These are phyloP conservation scores for Psettodes erumei DNA, from an alignment of 2,113 vertebrate genomes.

Conservation along the genomic window DNA sequence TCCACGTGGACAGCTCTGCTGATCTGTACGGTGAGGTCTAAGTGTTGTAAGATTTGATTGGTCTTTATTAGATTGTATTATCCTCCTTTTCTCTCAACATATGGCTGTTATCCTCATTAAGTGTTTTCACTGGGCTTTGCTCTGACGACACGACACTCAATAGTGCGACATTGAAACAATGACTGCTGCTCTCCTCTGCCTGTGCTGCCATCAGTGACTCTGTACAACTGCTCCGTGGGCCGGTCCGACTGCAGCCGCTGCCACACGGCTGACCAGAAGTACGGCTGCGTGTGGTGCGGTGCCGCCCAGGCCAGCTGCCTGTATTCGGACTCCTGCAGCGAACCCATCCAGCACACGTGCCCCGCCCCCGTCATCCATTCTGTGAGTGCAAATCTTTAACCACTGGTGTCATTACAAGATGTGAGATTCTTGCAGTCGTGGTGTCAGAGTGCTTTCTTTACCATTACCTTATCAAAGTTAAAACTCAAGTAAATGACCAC, in stretches of 20 bases:
- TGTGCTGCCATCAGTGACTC: slow-evolving; percentile 83
- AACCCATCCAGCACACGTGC: slow-evolving; percentile 87
- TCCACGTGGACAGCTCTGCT: slow-evolving; percentile 92
- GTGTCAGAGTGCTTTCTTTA: background rate
- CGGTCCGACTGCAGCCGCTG: slow-evolving; percentile 95
- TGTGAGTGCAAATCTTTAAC: slow-evolving; percentile 83
- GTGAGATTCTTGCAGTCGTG: background rate
- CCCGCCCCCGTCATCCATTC: slow-evolving; percentile 92
- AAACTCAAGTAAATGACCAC: background rate
- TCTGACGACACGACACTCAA: background rate
- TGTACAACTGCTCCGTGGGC: slow-evolving; percentile 96
- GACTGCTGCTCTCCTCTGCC: background rate
- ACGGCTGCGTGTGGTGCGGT: slow-evolving; percentile 95
- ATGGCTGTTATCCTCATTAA: background rate
- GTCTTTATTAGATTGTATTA: background rate
- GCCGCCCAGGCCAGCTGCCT: slow-evolving; percentile 85
- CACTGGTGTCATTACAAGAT: too few relatives aligned
- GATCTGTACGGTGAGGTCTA: slow-evolving; percentile 87
- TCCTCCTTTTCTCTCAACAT: background rate
- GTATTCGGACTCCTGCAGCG: slow-evolving; percentile 86
- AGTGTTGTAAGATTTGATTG: background rate
- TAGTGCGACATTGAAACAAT: accelerated
- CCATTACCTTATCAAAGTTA: background rate
- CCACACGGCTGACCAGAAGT: slow-evolving; percentile 89
- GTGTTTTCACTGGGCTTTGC: background rate